These are phyloP conservation scores for Oopsacas minuta DNA, from an alignment of 37 sponge, comb jelly and placozoan species.

Conservation along the genomic window DNA sequence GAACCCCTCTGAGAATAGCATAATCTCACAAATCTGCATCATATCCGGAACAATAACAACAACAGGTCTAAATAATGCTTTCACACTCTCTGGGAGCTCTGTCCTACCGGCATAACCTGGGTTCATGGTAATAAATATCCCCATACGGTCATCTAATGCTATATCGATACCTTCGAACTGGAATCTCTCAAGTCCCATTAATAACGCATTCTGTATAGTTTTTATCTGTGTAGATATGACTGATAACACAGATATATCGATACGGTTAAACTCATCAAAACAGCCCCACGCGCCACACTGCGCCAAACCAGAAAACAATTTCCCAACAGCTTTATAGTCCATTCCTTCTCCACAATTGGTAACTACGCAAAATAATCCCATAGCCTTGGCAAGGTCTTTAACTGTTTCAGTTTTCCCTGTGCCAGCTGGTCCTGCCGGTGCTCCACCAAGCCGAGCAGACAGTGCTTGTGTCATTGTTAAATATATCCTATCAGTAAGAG, in stretches of 20 bases:
- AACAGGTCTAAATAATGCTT: constrained; percentile 94
- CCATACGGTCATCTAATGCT: constrained; percentile 76
- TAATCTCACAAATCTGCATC: constrained; percentile 98
- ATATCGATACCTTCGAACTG: constrained; percentile 97
- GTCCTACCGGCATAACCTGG: constrained; percentile 99
- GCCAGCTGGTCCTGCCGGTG: constrained; percentile 99
- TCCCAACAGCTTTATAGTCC: constrained; percentile 99
- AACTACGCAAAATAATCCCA: constrained; percentile 96
- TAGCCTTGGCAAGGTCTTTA: constrained; percentile 94
- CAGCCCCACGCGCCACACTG: constrained; percentile 99
- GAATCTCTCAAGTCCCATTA: constrained; percentile 78
- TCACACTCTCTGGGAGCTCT: constrained; percentile 98
- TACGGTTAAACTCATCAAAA: constrained; percentile 98
- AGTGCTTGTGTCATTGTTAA: constrained; percentile 91
- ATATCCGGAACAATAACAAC: constrained; percentile 98
- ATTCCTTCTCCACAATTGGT: constrained; percentile 99
- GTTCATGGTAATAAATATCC: constrained; percentile 99
- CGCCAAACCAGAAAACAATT: constrained; percentile 93
- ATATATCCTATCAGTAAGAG: constrained; percentile 93
- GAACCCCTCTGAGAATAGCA: constrained; percentile 99
- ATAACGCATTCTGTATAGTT: constrained; percentile 93
- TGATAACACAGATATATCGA: constrained; percentile 93
- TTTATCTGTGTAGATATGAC: constrained; percentile 98
- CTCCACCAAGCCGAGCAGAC: constrained; percentile 91
- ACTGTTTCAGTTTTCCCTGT: constrained; percentile 98